Percentiles rank a stretch among this genome's conserved stretches.
These are phyloP conservation scores for Cetonia aurata DNA, from an alignment of 2,888 invertebrate species.

Conservation along the genomic window DNA sequence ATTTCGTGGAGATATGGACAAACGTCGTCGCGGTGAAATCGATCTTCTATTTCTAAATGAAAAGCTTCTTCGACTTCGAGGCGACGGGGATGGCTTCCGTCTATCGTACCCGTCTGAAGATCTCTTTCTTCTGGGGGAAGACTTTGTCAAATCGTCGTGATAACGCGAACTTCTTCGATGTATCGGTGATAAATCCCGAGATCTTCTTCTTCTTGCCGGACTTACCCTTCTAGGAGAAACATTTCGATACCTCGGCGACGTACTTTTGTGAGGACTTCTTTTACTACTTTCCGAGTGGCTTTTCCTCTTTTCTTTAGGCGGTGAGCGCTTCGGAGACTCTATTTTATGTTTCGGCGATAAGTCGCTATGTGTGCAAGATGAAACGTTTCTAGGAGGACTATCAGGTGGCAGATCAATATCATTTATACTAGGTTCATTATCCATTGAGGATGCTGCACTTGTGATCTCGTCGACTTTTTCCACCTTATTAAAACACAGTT, in stretches of 20 bases:
- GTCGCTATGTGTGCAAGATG: not conserved
- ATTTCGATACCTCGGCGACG: slow-evolving; percentile 41
- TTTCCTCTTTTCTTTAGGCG: slow-evolving; percentile 47
- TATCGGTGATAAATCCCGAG: slow-evolving; percentile 6
- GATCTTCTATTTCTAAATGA: slow-evolving; percentile 26
- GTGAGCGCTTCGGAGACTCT: not conserved
- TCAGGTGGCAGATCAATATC: slow-evolving; percentile 20
- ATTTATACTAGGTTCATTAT: not conserved
- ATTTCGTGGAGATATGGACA: slow-evolving; percentile 39
- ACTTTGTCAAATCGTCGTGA: not conserved
- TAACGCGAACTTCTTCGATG: slow-evolving; percentile 13
- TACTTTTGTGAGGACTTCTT: slow-evolving; percentile 37
- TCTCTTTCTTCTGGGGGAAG: slow-evolving; percentile 17
- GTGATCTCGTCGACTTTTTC: not conserved
- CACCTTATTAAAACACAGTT: not conserved
- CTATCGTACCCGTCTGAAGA: slow-evolving; percentile 9
- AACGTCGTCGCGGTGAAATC: slow-evolving; percentile 12
- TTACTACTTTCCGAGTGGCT: slow-evolving; percentile 43
- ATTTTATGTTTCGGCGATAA: slow-evolving; percentile 29
- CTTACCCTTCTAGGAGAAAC: slow-evolving; percentile 35
- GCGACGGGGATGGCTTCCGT: slow-evolving; percentile 35
- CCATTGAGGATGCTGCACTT: not conserved
- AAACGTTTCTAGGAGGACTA: not conserved
- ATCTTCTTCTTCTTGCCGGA: slow-evolving; percentile 7
- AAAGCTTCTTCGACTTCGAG: slow-evolving; percentile 33